A percentile compares a stretch with the other conserved stretches of the same genome.
phyloP scores from a whole-genome alignment of 1,140 invertebrate genomes.

The Pinna nobilis region DNA sequence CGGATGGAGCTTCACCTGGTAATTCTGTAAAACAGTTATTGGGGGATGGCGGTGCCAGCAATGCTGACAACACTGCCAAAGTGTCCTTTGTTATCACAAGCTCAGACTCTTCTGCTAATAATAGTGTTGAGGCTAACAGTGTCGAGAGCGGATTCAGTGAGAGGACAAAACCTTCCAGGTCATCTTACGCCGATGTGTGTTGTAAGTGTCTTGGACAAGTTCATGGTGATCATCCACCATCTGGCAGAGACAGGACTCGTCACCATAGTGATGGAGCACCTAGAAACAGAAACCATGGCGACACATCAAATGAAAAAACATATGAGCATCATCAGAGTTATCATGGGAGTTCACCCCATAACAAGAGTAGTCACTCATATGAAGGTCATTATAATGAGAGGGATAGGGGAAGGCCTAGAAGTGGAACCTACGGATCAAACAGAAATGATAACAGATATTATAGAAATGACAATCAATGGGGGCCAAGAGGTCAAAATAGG shows the following conservation, averaged over 20 bases:
- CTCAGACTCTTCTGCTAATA: constrained; percentile 45
- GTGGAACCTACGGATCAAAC: constrained; percentile 9
- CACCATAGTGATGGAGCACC: background rate
- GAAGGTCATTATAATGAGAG: background rate
- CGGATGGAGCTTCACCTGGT: background rate
- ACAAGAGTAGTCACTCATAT: background rate
- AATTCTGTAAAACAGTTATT: background rate
- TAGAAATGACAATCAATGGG: background rate
- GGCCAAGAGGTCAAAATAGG: constrained; percentile 23
- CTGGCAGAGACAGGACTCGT: background rate
- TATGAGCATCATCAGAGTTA: constrained; percentile 4
- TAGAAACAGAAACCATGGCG: background rate
- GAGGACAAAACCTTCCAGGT: constrained; percentile 5
- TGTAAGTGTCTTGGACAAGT: constrained; percentile 26
- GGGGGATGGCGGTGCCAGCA: background rate
- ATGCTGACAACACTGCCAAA: constrained; percentile 24
- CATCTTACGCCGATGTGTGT: constrained; percentile 52
- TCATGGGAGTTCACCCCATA: background rate
- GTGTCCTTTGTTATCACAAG: constrained; percentile 54
- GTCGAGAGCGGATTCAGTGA: constrained; percentile 64
- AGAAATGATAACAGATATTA: constrained; percentile 8
- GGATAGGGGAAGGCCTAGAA: background rate
- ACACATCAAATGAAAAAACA: background rate
- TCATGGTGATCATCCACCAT: background rate
- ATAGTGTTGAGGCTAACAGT: constrained; percentile 40